Base-by-base conservation (phyloP, 2,797 vertebrate genomes). In the Catharus ustulatus region DNA sequence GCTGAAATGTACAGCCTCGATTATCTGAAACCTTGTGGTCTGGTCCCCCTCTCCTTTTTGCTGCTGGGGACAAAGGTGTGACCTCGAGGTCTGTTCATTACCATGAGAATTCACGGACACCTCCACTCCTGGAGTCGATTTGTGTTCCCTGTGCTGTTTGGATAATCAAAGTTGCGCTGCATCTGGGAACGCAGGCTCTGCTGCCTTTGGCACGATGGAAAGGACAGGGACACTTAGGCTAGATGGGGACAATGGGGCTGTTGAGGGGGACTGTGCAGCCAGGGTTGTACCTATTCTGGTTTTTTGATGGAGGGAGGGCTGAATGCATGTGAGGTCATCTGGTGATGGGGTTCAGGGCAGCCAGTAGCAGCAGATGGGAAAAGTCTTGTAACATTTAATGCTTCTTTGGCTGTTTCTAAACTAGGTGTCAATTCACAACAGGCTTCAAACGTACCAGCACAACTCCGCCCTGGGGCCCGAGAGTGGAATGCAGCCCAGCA, bases 401-500 rank as follows among this genome's bases (percentile, higher is more conserved):
- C 99, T 98, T 99, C 99, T 99, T 98, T 99, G 99, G 98, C 99
- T 99, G 99, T 99, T 99, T 99, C 99, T 99, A 99, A 99, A 99
- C 99, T 99, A 99, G 99, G 99, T 99, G 98, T 99, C 99, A 99
- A 99, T 99, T 99, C 99, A 99, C 99, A 99, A 99, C 99, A 99
- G 99, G 99, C 99, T 99, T 98, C 99, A 99, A 99, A 99, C 99
- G 98, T 99, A 99, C 98, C 99, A 99, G 98, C 99, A 99, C 99
- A 97, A 92, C 97, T 98, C 98, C 98, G 95, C 97, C 97, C 98
- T 98, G 96, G 98, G 98, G 98, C 98, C 98, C 97, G 98, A 98
- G 99, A 99, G 96, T 98, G 98, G 97, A 98, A 96, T 88, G 98
- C 97, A 96, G 97, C 97, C 95, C 97, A 98, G 93, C 98, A 98